Conservation (phyloP, 2,113 vertebrate species). For the Camelus dromedarius region DNA sequence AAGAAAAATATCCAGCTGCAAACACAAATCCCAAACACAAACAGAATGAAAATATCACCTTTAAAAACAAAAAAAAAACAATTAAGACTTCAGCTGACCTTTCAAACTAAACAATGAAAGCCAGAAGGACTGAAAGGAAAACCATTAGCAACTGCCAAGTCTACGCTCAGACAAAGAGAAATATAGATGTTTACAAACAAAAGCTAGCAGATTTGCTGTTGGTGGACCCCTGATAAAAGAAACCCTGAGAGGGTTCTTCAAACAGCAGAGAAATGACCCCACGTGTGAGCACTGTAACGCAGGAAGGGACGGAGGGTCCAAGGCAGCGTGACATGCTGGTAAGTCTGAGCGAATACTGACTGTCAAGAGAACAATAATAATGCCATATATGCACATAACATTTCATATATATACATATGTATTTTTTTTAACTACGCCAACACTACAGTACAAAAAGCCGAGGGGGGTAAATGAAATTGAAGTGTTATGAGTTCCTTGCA, state of each 20-base stretch:
- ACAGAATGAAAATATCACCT: neutral
- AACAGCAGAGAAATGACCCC: neutral
- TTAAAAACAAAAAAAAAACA: neutral
- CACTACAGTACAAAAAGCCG: neutral
- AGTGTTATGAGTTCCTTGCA: neutral
- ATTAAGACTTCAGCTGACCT: neutral
- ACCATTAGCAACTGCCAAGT: neutral
- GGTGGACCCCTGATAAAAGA: neutral
- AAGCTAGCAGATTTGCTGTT: neutral
- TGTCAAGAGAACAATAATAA: neutral
- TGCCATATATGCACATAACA: neutral
- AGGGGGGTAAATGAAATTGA: neutral
- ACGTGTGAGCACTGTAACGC: neutral
- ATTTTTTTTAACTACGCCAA: neutral
- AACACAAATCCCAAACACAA: neutral
- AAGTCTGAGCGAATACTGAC: neutral
- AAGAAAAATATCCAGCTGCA: neutral
- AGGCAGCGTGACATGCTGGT: neutral
- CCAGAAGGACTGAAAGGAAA: neutral
- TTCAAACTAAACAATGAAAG: neutral
- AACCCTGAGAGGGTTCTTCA: neutral
- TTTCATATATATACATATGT: too few species aligned
- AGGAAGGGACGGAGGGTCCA: neutral
- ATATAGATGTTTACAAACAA: neutral
- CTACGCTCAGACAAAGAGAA: neutral